phyloP scores from a whole-genome alignment of 2,113 vertebrate species.

The Malurus cyaneus region DNA sequence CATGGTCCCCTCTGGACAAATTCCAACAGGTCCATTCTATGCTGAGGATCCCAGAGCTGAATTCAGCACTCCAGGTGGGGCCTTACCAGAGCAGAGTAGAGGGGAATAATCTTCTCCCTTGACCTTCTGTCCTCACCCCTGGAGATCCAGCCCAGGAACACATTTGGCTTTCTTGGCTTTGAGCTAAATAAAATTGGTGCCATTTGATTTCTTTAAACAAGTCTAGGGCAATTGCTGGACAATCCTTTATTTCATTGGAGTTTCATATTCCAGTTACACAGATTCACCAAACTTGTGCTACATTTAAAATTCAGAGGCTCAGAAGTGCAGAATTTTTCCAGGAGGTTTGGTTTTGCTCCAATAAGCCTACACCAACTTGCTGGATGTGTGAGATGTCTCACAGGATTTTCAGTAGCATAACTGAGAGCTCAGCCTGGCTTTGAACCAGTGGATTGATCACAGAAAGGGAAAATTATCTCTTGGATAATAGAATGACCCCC shows the following conservation, averaged over 20 bases:
- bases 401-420: background rate
- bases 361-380: background rate
- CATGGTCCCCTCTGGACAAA: rapidly evolving
- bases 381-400: background rate
- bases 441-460: background rate
- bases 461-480: background rate
- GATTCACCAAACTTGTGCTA: background rate
- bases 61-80: rapidly evolving
- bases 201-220: background rate
- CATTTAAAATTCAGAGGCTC: background rate
- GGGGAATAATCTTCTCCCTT: background rate
- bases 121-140: rapidly evolving
- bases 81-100: background rate
- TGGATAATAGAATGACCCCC: background rate
- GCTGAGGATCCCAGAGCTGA: background rate
- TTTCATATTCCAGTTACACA: background rate
- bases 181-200: background rate
- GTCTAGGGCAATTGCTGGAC: background rate
- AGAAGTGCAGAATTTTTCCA: background rate
- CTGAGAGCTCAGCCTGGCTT: background rate
- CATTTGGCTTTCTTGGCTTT: background rate
- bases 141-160: background rate
- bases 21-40: background rate
- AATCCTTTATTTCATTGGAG: background rate
- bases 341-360: background rate